These are phyloP conservation scores for Gambusia holbrooki DNA, from an alignment of 2,113 vertebrate species.

Conservation along the genomic window DNA sequence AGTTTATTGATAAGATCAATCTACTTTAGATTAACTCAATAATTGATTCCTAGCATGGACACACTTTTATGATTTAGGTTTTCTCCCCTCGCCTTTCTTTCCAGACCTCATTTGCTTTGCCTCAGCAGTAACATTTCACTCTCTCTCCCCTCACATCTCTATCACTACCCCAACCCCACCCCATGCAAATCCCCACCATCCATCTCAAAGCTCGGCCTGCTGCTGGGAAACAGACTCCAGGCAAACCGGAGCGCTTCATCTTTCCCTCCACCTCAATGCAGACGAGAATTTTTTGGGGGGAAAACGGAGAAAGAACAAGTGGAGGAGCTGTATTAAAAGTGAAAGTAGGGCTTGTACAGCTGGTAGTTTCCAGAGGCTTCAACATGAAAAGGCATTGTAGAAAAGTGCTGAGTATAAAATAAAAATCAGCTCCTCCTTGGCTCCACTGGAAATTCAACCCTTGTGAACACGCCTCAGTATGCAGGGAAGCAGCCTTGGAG, in stretches of 20 bases:
- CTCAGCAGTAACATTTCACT: conserved; percentile 61
- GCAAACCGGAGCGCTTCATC: conserved; percentile 71
- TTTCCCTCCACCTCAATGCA: conserved; percentile 38
- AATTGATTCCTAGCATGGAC: conserved; percentile 18
- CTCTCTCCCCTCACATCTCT: conserved; percentile 53
- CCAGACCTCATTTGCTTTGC: conserved; percentile 57
- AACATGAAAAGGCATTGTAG: conserved; percentile 48
- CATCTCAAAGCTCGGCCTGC: conserved; percentile 66
- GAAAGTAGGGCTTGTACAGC: conserved; percentile 61
- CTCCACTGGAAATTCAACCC: conserved; percentile 34
- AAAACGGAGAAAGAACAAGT: conserved; percentile 41
- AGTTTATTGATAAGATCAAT: no score
- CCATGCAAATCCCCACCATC: conserved; percentile 69
- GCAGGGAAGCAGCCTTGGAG: neutral
- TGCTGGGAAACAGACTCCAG: conserved; percentile 69
- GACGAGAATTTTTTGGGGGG: conserved; percentile 19
- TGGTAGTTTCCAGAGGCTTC: conserved; percentile 50
- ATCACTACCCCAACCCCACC: conserved; percentile 43
- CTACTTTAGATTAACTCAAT: no score
- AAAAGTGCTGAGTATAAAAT: conserved; percentile 61
- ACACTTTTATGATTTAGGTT: conserved; percentile 55
- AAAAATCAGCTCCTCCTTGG: conserved; percentile 44
- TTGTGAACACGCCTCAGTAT: conserved; percentile 17
- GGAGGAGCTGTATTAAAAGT: conserved; percentile 41
- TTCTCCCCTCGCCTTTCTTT: conserved; percentile 31